Evolutionary conservation across 2,113 vertebrate species (phyloP).

Genomic region (Percina caprodes): DNA sequence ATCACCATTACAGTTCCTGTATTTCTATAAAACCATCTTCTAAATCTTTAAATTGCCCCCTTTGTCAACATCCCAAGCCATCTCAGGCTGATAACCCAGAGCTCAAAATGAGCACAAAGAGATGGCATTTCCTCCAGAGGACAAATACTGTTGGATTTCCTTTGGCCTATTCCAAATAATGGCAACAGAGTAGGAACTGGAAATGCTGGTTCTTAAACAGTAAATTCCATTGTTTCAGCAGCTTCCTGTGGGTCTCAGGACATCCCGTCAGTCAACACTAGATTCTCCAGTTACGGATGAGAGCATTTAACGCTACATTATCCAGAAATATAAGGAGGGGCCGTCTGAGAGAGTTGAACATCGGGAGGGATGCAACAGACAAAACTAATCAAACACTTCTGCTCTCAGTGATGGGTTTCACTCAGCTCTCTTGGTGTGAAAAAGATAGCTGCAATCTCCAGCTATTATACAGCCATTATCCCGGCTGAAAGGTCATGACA

Average conservation of each 20-base stretch:
- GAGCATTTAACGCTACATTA: constrained; percentile 70
- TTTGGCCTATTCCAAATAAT: constrained; percentile 69
- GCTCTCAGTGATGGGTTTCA: constrained; percentile 50
- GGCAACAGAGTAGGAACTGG: constrained; percentile 73
- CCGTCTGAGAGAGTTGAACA: constrained; percentile 55
- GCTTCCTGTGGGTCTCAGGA: constrained; percentile 79
- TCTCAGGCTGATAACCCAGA: constrained; percentile 27
- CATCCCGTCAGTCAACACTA: constrained; percentile 74
- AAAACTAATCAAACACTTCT: constrained; percentile 60
- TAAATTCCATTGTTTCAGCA: constrained; percentile 77
- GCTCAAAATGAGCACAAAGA: constrained; percentile 49
- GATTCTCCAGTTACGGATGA: constrained; percentile 76
- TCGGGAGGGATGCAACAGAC: constrained; percentile 35
- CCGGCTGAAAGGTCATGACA: constrained; percentile 22
- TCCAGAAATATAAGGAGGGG: constrained; percentile 44
- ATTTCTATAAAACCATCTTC: not conserved
- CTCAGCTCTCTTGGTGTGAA: constrained; percentile 35
- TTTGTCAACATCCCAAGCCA: constrained; percentile 22
- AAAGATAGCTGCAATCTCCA: constrained; percentile 45
- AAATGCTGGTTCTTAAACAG: constrained; percentile 78
- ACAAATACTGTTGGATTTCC: constrained; percentile 78
- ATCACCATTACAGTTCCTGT: not conserved
- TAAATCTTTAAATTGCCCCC: constrained; percentile 1
- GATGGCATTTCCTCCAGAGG: constrained; percentile 63
- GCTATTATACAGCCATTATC: constrained; percentile 59